Evolutionary conservation across 1,140 invertebrate genomes (phyloP), one percentile per base, ranked within the genome.

Genomic region (Nasonia vitripennis): DNA sequence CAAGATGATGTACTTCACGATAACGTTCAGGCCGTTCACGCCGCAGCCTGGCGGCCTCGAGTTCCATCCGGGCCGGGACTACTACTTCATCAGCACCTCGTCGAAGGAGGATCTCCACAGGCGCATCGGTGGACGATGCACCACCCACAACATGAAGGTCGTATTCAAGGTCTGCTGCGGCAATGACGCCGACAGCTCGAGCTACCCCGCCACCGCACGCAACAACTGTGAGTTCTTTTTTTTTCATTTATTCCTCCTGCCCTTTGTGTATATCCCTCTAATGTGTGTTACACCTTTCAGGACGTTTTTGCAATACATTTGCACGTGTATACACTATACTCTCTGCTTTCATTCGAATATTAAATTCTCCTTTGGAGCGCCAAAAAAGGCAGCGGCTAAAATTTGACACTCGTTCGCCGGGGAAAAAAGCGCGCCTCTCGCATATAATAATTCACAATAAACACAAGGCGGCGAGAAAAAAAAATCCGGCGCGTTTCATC

Each of bases 11-110:
- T 98, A 98, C 94, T 98, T 98, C 95, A 98, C 98, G 81, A 98
- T 99, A 92, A 98, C 98, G 87, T 99, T 99, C 94, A 95, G 98
- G 92, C 98, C 98, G 90, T 99, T 98, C 93, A 98, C 98, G 89
- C 98, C 98, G 62, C 98, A 98, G 94, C 98, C 98, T 81, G 98
- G 97, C 88, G 98, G 98, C 78, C 94, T 98, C 88, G 98, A 99
- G 93, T 99, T 99, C 94, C 95, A 97, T 89, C 98, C 98, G 86
- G 98, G 98, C 85, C 97, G 98, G 91, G 98, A 98, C 93, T 99
- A 99, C 93, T 99, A 98, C 93, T 98, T 99, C 94, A 98, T 99
- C 94, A 98, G 97, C 95, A 97, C 98, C 86, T 98, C 98, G 79
- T 98, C 97, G 86, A 97, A 97, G 92, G 97, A 98, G 90, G 97